phyloP scores from a whole-genome alignment of 2,113 vertebrate species.

The Muscicapa adusta region DNA sequence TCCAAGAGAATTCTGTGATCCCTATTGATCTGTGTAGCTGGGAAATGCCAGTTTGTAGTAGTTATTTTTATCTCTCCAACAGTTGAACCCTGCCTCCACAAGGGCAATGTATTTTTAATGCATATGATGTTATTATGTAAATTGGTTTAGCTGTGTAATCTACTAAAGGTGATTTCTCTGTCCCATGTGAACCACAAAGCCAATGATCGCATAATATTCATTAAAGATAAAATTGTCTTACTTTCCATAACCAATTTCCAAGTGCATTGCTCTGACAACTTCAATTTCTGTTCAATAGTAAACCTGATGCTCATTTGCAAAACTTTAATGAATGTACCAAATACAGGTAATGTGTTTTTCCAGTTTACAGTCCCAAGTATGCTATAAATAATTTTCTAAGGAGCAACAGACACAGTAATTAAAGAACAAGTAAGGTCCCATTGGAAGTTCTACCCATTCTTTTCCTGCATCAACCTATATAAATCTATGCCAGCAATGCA shows the following conservation, averaged over 20 bases:
- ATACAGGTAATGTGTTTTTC: neutral
- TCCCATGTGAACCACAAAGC: conserved; percentile 55
- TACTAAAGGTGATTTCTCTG: conserved; percentile 62
- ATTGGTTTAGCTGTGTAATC: conserved; percentile 64
- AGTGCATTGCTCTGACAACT: conserved; percentile 44
- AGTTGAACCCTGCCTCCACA: conserved; percentile 22
- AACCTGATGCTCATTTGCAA: conserved; percentile 47
- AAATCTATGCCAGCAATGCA: neutral
- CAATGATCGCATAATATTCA: conserved; percentile 57
- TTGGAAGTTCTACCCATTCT: neutral
- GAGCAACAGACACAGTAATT: neutral
- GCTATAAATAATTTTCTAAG: conserved; percentile 30
- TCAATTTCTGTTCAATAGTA: conserved; percentile 43
- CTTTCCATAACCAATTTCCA: conserved; percentile 54
- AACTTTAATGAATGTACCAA: conserved; percentile 22
- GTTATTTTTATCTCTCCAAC: conserved; percentile 48
- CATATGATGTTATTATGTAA: conserved; percentile 61
- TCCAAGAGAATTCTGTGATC: conserved; percentile 44
- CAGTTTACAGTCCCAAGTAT: neutral
- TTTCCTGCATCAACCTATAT: neutral
- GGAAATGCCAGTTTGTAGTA: neutral
- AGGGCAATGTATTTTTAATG: conserved; percentile 66
- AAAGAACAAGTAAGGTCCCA: neutral
- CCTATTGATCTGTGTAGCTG: neutral
- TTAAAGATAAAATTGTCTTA: conserved; percentile 65